A percentile compares a stretch with the other conserved stretches of the same genome.
phyloP scores from a whole-genome alignment of 2,797 vertebrate genomes.

The Petrocephalus sullivani region DNA sequence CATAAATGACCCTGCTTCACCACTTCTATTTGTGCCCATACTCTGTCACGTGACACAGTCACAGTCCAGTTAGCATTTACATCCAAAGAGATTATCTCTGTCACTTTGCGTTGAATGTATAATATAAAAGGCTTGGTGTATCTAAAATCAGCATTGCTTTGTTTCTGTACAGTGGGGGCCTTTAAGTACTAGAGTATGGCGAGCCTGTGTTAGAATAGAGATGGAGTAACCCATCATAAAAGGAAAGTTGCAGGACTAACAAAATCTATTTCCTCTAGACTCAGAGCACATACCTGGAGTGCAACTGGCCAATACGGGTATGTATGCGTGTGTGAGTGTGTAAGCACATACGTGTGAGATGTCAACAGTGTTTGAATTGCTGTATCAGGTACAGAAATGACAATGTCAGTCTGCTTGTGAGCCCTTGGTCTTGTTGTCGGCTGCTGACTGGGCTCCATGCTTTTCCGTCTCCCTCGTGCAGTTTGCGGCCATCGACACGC shows the following conservation, averaged over 20 bases:
- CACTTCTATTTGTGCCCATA: neutral
- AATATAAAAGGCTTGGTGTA: neutral
- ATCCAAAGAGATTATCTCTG: neutral
- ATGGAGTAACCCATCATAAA: neutral
- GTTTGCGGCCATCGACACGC: conserved; percentile 94
- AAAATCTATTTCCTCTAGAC: conserved; percentile 63
- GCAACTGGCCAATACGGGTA: conserved; percentile 97
- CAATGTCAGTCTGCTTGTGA: neutral
- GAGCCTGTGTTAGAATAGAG: neutral
- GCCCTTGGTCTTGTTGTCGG: neutral
- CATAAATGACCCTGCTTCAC: neutral
- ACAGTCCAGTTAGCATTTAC: neutral
- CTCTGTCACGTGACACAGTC: neutral
- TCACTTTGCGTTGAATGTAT: neutral
- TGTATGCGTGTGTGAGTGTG: conserved; percentile 46
- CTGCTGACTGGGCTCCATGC: neutral
- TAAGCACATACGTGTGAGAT: neutral
- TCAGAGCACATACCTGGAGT: conserved; percentile 95
- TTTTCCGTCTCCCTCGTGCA: conserved; percentile 38
- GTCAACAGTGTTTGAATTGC: neutral
- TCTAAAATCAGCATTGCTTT: neutral
- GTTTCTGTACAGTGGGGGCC: neutral
- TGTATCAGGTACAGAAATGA: neutral
- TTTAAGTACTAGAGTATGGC: neutral
- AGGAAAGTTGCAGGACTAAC: neutral